phyloP scores from a whole-genome alignment of 2,888 invertebrate genomes.

The Baronia brevicornis region DNA sequence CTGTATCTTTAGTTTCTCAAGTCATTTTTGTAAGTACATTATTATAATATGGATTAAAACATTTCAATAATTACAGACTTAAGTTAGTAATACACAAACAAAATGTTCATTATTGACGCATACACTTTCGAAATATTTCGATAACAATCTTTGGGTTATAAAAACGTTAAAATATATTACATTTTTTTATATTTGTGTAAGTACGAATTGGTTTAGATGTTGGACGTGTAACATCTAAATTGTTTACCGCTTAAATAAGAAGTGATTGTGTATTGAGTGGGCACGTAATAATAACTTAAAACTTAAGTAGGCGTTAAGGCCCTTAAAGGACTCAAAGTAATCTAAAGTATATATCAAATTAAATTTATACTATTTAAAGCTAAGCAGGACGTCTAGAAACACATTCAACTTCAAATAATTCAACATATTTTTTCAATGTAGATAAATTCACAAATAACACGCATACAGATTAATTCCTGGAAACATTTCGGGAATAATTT shows the following conservation, averaged over 20 bases:
- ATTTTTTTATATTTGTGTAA: too few species aligned
- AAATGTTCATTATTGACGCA: too few species aligned
- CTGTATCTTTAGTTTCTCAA: too few species aligned
- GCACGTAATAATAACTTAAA: slow-evolving; percentile 12
- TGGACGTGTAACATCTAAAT: too few species aligned
- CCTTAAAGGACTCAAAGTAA: slow-evolving; percentile 24
- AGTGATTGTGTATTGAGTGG: slow-evolving; percentile 3
- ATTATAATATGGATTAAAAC: too few species aligned
- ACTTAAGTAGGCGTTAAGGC: slow-evolving; percentile 23
- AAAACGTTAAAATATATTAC: too few species aligned
- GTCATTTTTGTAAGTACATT: too few species aligned
- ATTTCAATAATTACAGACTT: too few species aligned
- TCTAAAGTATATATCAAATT: slow-evolving; percentile 27
- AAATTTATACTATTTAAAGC: slow-evolving; percentile 63
- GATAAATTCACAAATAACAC: slow-evolving; percentile 37
- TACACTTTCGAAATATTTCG: too few species aligned
- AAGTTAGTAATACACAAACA: too few species aligned
- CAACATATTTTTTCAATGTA: slow-evolving; percentile 39
- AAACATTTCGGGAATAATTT: slow-evolving; percentile 67
- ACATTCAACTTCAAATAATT: slow-evolving; percentile 39
- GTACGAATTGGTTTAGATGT: too few species aligned
- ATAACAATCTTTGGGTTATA: too few species aligned
- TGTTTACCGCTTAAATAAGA: slow-evolving; percentile 1
- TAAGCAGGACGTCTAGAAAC: slow-evolving; percentile 62
- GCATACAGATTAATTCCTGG: slow-evolving; percentile 45